Base-by-base conservation (phyloP, 2,888 invertebrate genomes). In the Polymixis flavicincta region DNA sequence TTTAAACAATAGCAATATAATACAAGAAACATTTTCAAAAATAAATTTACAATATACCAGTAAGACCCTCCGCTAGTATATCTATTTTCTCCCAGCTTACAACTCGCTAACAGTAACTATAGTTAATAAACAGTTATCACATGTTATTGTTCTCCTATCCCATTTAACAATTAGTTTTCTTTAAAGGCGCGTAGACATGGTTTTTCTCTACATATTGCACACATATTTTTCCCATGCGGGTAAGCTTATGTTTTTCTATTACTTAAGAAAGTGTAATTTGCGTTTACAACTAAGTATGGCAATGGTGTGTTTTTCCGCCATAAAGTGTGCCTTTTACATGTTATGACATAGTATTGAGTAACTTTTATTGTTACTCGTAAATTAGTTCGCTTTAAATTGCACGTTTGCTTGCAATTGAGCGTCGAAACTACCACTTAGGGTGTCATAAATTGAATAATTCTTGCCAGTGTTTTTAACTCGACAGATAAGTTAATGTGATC, bases 201-300 rank as follows among this genome's bases (percentile, higher is more conserved):
- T 85, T 76, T 77, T 80, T 72, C 50, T 32, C 25, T 48, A 25
- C 71, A 50, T 57, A 54, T 74, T 75, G 68, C 80, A 55, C 64
- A 72, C 42, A 52, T 75, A 73, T 61, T 73, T 77, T 85, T 84
- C 86, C 86, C 86, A 86, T 74, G 80, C 59, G 59, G 71, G 74
- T 59, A 50, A 75, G 42, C 60, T 66, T 71, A 63, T 25, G 72
- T 80, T 86, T 85, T 80, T 79, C 75, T 80, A 72, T 83, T 83
- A 73, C 84, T 78, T 74, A 80, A 71, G 73, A 78, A 86, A 85
- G 76, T 67, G 69, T 69, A 84, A 84, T 85, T 84, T 85, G 84
- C 76, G 60, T 80, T 83, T 70, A 80, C 74, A 85, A 85, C 85
- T 72, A 80, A 76, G 85, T 86, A 76, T 45, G 60, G 71, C 60